phyloP scores from a whole-genome alignment of 2,113 vertebrate genomes.

The Synchiropus splendidus region DNA sequence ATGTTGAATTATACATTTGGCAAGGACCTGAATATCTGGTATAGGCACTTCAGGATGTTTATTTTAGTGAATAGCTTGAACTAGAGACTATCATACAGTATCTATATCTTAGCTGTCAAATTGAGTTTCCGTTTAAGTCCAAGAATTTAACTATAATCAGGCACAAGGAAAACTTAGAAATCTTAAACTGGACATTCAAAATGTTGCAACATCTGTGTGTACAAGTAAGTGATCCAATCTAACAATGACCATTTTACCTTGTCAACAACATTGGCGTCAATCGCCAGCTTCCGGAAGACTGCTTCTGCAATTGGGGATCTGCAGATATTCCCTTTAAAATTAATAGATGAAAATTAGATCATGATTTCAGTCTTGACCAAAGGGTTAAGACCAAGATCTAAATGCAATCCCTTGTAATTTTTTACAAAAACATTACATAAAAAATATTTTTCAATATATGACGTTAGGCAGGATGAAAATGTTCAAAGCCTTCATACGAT shows the following conservation, averaged over 20 bases:
- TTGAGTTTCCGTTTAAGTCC: no score
- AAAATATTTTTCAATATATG: background rate
- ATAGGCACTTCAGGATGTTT: background rate
- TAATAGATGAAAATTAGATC: background rate
- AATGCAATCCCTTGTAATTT: background rate
- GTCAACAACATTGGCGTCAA: slow-evolving; percentile 71
- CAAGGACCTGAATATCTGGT: no score
- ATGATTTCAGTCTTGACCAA: background rate
- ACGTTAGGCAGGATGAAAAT: background rate
- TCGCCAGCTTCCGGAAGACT: slow-evolving; percentile 85
- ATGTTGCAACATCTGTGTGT: no score
- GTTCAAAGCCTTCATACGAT: background rate
- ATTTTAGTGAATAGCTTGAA: no score
- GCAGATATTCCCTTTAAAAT: slow-evolving; percentile 87
- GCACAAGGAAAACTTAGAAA: no score
- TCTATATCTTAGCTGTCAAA: no score
- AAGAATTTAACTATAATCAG: no score
- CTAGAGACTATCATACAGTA: no score
- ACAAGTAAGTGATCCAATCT: no score
- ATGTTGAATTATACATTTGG: slow-evolving; percentile 3
- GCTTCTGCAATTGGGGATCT: slow-evolving; percentile 96
- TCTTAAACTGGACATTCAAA: no score
- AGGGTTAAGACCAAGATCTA: background rate
- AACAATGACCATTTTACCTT: slow-evolving; percentile 61
- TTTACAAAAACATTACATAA: background rate